A percentile compares a stretch with the other conserved stretches of the same genome.
Conservation (phyloP, 2,113 vertebrate genomes). For the Nesoenas mayeri region DNA sequence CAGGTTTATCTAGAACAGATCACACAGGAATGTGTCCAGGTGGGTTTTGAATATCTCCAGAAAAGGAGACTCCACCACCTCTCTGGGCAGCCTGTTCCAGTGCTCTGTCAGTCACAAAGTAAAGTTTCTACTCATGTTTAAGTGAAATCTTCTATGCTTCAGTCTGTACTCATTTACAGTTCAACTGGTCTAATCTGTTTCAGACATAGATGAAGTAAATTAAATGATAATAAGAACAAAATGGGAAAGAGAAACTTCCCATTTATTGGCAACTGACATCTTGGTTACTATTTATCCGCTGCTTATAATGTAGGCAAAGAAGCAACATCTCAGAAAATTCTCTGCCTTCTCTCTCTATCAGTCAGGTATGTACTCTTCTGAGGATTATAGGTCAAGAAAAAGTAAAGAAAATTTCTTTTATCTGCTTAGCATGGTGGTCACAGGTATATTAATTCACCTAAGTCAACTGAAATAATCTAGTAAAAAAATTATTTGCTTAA, state of each 20-base stretch:
- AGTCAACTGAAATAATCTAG: background rate
- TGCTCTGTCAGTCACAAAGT: too few relatives aligned
- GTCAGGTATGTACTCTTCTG: background rate
- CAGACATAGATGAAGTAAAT: background rate
- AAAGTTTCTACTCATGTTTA: too few relatives aligned
- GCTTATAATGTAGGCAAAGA: background rate
- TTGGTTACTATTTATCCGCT: background rate
- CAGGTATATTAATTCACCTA: background rate
- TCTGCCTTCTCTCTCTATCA: background rate
- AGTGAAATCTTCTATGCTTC: too few relatives aligned
- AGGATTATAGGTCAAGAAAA: background rate
- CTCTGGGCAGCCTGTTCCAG: too few relatives aligned
- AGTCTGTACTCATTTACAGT: background rate
- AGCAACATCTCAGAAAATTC: background rate
- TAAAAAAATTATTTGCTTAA: background rate
- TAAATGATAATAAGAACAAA: background rate
- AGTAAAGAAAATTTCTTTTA: background rate
- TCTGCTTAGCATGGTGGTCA: background rate
- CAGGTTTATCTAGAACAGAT: too few relatives aligned
- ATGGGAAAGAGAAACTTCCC: background rate
- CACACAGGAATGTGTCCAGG: too few relatives aligned
- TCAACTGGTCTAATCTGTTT: background rate
- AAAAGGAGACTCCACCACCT: too few relatives aligned
- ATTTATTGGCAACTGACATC: fast-evolving
- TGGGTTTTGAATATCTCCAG: too few relatives aligned